phyloP scores from a whole-genome alignment of 2,888 invertebrate genomes.

The Lepidochitona cinerea region DNA sequence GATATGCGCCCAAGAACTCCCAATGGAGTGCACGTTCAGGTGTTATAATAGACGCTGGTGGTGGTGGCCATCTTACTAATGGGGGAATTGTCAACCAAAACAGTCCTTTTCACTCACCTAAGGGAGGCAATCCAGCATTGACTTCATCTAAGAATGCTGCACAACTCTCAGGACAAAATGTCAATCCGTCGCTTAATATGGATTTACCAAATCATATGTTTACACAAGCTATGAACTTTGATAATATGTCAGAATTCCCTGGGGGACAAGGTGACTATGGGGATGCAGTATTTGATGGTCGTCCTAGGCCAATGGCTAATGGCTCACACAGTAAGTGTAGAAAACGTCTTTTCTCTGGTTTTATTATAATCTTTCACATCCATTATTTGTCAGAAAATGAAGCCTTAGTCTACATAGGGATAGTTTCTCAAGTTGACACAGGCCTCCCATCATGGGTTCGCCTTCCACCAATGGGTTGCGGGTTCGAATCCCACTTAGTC shows the following conservation, averaged over 20 bases:
- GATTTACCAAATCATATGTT: constrained; percentile 44
- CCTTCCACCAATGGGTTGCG: too few relatives aligned
- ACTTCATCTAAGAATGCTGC: background rate
- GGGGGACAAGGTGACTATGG: background rate
- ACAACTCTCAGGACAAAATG: background rate
- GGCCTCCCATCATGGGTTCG: too few relatives aligned
- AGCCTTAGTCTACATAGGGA: too few relatives aligned
- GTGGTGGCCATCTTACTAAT: too few relatives aligned
- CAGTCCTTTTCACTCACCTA: background rate
- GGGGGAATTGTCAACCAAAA: background rate
- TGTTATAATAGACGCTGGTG: background rate
- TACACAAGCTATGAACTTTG: constrained; percentile 50
- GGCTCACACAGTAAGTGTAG: background rate
- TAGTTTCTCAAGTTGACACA: too few relatives aligned
- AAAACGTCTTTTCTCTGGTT: too few relatives aligned
- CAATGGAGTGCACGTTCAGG: background rate
- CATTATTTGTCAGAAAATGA: too few relatives aligned
- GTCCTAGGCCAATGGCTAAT: background rate
- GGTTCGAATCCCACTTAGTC: too few relatives aligned
- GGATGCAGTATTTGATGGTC: background rate
- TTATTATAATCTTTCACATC: too few relatives aligned
- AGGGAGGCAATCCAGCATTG: background rate
- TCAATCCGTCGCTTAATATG: constrained; percentile 35
- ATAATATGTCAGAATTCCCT: constrained; percentile 13
- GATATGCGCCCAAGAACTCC: background rate